phyloP scores from a whole-genome alignment of 2,888 invertebrate genomes.

The Dinocampus coccinellae region DNA sequence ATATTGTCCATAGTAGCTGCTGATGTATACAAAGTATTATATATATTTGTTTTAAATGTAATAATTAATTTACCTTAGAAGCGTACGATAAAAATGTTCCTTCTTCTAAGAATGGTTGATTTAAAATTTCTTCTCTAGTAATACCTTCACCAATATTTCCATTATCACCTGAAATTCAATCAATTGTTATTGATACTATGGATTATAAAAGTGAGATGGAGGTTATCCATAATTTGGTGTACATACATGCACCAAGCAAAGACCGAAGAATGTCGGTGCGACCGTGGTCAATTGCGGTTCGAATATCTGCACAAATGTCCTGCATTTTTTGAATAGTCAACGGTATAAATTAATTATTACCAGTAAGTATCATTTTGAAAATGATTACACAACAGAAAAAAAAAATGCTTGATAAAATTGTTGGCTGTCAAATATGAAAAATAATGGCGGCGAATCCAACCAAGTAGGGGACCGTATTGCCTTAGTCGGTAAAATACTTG shows the following conservation, averaged over 20 bases:
- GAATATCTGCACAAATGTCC: conserved; percentile 71
- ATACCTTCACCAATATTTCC: conserved; percentile 62
- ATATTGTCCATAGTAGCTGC: not conserved
- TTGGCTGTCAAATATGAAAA: conserved; percentile 2
- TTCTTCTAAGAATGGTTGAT: conserved; percentile 70
- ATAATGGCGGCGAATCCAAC: not conserved
- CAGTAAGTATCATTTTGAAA: conserved; percentile 16
- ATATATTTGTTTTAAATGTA: not conserved
- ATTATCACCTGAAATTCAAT: conserved; percentile 60
- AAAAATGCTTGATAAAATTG: not conserved
- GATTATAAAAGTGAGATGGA: conserved; percentile 31
- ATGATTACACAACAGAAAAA: not conserved
- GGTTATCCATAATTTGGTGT: conserved; percentile 44
- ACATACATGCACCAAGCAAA: conserved; percentile 72
- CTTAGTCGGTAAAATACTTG: not conserved
- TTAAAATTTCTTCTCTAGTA: conserved; percentile 70
- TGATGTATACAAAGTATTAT: conserved; percentile 3
- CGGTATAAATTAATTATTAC: conserved; percentile 7
- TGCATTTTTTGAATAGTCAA: conserved; percentile 60
- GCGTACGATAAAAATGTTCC: conserved; percentile 73
- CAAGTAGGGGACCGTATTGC: not conserved
- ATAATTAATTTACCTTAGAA: conserved; percentile 68
- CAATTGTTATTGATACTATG: not conserved
- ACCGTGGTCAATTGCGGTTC: conserved; percentile 72
- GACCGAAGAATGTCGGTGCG: conserved; percentile 73